Percentiles rank a stretch among this genome's conserved stretches.
Evolutionary conservation across 1,140 invertebrate species (phyloP).

Genomic region (Penaeus indicus): DNA sequence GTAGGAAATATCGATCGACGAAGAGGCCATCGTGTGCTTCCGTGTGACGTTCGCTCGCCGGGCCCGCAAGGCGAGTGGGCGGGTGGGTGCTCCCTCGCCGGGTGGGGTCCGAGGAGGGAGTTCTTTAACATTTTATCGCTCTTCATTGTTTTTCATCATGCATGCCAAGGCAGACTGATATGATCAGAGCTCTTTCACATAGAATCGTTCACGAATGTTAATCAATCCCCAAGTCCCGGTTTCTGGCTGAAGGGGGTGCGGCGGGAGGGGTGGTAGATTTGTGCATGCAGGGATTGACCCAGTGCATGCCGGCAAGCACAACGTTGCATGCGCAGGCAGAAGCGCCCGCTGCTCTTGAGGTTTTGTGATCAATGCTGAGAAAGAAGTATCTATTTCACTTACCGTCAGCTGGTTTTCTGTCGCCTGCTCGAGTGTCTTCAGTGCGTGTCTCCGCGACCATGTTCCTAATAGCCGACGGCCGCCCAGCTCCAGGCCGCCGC

Average conservation of each 20-base stretch:
- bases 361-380: conserved; percentile 56
- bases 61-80: conserved; percentile 50
- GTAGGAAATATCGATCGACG: conserved; percentile 54
- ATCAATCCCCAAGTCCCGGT: background rate
- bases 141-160: conserved; percentile 8
- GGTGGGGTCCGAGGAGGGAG: background rate
- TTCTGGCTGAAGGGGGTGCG: conserved; percentile 37
- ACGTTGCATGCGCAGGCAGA: conserved; percentile 60
- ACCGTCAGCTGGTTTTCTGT: conserved; percentile 23
- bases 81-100: conserved; percentile 43
- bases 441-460: conserved; percentile 18
- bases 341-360: conserved; percentile 46
- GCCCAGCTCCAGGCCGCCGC: background rate
- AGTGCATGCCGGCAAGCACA: conserved; percentile 62
- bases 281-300: conserved; percentile 61
- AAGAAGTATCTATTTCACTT: conserved; percentile 53
- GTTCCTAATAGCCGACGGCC: conserved; percentile 36
- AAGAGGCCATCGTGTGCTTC: background rate
- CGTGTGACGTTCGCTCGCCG: conserved; percentile 53
- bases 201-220: no score
- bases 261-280: conserved; percentile 59
- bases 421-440: conserved; percentile 43
- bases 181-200: no score
- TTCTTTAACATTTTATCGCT: conserved; percentile 39
- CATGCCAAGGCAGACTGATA: no score